Percentiles rank a stretch among this genome's conserved stretches.
These are phyloP conservation scores for Tolypeutes matacus DNA, from an alignment of 2,797 vertebrate genomes.

Conservation along the genomic window DNA sequence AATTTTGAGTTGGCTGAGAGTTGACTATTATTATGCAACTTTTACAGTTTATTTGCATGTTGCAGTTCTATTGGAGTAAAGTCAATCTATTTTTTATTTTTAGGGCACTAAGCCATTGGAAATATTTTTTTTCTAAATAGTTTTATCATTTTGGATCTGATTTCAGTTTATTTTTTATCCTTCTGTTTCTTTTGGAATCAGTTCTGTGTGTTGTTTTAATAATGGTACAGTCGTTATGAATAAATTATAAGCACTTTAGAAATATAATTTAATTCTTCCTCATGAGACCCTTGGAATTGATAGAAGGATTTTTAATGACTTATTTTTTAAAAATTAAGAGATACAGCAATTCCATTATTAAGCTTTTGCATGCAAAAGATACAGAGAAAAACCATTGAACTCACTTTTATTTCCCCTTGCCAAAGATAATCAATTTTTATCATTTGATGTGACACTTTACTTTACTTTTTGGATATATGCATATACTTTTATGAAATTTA, in stretches of 20 bases:
- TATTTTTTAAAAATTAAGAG: slow-evolving; percentile 51
- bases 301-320: slow-evolving; percentile 54
- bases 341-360: slow-evolving; percentile 45
- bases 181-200: slow-evolving; percentile 72
- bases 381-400: slow-evolving; percentile 60
- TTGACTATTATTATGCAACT: slow-evolving; percentile 72
- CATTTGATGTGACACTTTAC: slow-evolving; percentile 18
- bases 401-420: neutral
- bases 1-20: slow-evolving; percentile 15
- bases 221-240: slow-evolving; percentile 46
- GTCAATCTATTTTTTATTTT: neutral
- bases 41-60: slow-evolving; percentile 58
- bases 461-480: slow-evolving; percentile 30
- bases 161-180: slow-evolving; percentile 65
- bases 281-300: slow-evolving; percentile 11
- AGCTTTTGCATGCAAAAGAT: slow-evolving; percentile 43
- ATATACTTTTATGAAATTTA: neutral
- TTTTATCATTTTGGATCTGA: slow-evolving; percentile 62
- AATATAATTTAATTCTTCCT: slow-evolving; percentile 62
- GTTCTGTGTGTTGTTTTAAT: slow-evolving; percentile 70
- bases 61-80: slow-evolving; percentile 24
- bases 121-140: slow-evolving; percentile 41
- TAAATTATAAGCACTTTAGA: slow-evolving; percentile 49
- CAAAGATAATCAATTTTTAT: slow-evolving; percentile 47
- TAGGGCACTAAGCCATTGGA: neutral